Evolutionary conservation across 2,888 invertebrate species (phyloP).

Genomic region (Diadegma fenestrale): DNA sequence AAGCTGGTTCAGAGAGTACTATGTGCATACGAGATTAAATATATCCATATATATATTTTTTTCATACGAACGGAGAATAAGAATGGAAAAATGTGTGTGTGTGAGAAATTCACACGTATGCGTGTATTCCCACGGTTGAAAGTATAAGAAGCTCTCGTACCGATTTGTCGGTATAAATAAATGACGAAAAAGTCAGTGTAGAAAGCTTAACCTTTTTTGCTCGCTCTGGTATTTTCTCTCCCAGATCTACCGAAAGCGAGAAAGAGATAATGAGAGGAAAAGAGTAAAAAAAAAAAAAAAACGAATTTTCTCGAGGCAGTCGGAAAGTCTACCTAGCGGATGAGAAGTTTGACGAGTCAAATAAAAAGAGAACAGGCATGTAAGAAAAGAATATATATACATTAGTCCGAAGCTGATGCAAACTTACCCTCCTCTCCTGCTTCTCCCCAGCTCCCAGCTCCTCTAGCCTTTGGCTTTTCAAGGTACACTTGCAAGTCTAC

Average conservation of each 20-base stretch:
- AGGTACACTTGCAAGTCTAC: slow-evolving; percentile 12
- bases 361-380: slow-evolving; percentile 25
- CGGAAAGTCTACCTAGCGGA: slow-evolving; percentile 38
- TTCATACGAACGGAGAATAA: not conserved
- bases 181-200: slow-evolving; percentile 8
- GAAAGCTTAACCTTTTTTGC: slow-evolving; percentile 42
- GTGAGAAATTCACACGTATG: not conserved
- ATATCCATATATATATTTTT: not conserved
- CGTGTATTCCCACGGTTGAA: not conserved
- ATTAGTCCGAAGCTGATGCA: slow-evolving; percentile 49
- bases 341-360: slow-evolving; percentile 52
- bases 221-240: slow-evolving; percentile 17
- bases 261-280: slow-evolving; percentile 25
- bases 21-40: not conserved
- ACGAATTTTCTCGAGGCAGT: slow-evolving; percentile 51
- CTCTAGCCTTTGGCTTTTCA: slow-evolving; percentile 39
- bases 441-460: not conserved
- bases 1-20: slow-evolving; percentile 35
- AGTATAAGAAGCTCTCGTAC: not conserved
- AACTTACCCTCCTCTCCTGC: not conserved
- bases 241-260: not conserved
- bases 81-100: not conserved
- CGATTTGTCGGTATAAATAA: not conserved
- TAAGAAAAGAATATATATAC: slow-evolving; percentile 58
- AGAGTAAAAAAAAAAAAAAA: slow-evolving; percentile 31